Percentiles rank a stretch among this genome's conserved stretches.
Conservation (phyloP, 2,113 vertebrate species). For the Sorex araneus region DNA sequence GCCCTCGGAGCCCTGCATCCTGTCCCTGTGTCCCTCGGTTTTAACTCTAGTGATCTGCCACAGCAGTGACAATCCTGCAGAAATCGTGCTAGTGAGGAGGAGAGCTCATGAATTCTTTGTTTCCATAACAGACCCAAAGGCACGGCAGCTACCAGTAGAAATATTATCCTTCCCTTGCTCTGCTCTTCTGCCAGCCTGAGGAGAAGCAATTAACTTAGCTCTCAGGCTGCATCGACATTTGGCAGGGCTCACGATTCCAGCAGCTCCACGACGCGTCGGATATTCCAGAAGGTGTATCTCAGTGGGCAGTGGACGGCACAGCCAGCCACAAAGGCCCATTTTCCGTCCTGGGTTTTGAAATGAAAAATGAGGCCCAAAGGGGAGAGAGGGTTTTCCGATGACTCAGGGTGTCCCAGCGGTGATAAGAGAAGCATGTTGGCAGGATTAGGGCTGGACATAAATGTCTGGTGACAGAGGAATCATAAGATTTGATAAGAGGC, state of each 20-base stretch:
- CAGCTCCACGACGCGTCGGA: no score
- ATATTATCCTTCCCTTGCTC: conserved; percentile 2
- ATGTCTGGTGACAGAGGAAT: background rate
- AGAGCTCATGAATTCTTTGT: background rate
- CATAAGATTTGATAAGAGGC: background rate
- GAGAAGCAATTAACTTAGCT: background rate
- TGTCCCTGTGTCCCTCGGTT: background rate
- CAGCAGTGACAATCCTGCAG: background rate
- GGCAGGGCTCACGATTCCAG: background rate
- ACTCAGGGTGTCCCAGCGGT: background rate
- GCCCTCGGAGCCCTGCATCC: no score
- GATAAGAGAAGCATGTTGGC: background rate
- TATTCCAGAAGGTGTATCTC: no score
- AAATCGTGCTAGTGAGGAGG: background rate
- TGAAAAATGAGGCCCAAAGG: background rate
- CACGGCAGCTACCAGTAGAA: background rate
- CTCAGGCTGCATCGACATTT: background rate
- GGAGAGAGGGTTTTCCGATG: background rate
- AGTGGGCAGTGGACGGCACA: background rate
- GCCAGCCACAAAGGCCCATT: background rate
- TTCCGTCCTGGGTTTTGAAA: background rate
- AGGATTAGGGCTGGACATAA: background rate
- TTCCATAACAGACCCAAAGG: background rate
- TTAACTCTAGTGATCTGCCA: background rate
- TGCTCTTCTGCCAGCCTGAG: background rate